Base-by-base conservation (phyloP, 2,888 invertebrate genomes). In the Chouioia cunea region DNA sequence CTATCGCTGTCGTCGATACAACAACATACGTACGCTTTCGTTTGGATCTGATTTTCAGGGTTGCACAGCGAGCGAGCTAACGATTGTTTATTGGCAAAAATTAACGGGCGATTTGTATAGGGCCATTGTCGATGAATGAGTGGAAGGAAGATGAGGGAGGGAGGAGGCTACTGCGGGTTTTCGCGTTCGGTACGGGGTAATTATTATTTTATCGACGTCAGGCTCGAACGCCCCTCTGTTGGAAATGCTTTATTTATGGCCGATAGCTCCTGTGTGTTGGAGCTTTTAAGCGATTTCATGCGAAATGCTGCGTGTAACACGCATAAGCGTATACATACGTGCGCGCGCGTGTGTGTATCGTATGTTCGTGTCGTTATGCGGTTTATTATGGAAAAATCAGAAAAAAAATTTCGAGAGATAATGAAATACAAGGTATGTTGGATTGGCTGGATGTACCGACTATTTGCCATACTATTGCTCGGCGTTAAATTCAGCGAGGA, bases 81-180 rank as follows among this genome's bases (percentile, higher is more conserved):
- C 80, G 79, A 83, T 82, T 83, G 83, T 83, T 84, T 83, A 84
- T 83, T 78, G 80, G 78, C 78, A 83, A 84, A 84, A 84, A 84
- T 83, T 82, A 83, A 82, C 82, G 79, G 79, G 76, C 80, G 79
- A 81, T 83, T 81, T 79, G 79, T 79, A n/a, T 36, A 79, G 77
- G 74, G 76, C 76, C 76, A 79, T 82, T 79, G 78, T 82, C 79
- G 76, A 75, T 57, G 77, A 36, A 76, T 14, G 23, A n/a, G 52
- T 4, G 18, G 27, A 27, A 44, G 48, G 56, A 15, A 27, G 56
- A n/a, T n/a, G 43, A 12, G 12, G 2, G 50, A 44, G 63, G n/a
- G 52, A 43, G 27, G 27, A 4, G 27, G 27, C 6, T 27, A 6
- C 3, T 27, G 36, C 6, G 1, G 36, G 36, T 12, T 36, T 36